Evolutionary conservation across 2,888 invertebrate species (phyloP).

Genomic region (Endomychus coccineus): DNA sequence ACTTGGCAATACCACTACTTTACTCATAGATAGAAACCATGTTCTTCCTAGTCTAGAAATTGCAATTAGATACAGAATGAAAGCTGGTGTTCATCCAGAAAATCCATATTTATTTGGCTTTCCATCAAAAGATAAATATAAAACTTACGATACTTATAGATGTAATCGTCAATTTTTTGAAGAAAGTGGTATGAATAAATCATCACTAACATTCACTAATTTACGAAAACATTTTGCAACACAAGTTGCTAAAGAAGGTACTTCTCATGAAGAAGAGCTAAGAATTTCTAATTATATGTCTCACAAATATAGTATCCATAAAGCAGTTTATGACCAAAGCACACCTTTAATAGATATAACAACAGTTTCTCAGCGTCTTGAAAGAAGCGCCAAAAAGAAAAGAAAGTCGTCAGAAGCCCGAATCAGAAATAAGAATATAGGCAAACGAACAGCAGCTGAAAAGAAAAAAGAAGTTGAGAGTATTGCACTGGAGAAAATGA

Average conservation of each 20-base stretch:
- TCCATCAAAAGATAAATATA: background rate
- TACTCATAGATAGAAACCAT: background rate
- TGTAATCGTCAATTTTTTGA: background rate
- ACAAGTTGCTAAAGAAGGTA: background rate
- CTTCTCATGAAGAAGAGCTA: background rate
- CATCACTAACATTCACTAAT: background rate
- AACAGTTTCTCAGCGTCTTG: background rate
- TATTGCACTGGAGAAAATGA: no score
- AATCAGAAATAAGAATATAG: no score
- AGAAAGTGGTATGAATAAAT: background rate
- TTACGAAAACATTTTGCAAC: constrained; percentile 1
- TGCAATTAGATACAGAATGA: background rate
- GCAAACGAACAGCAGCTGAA: no score
- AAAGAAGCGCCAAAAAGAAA: background rate
- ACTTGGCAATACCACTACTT: background rate
- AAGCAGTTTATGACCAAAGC: constrained; percentile 1
- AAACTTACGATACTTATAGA: background rate
- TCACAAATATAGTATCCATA: constrained; percentile 1
- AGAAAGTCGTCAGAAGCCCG: no score
- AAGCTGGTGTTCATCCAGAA: background rate
- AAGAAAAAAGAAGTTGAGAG: no score
- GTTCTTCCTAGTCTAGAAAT: background rate
- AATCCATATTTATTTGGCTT: background rate
- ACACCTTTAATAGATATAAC: background rate
- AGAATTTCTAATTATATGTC: constrained; percentile 3